Evolutionary conservation across 1,140 invertebrate genomes (phyloP), one percentile per base, ranked within the genome.

Genomic region (Charaxes varanes): DNA sequence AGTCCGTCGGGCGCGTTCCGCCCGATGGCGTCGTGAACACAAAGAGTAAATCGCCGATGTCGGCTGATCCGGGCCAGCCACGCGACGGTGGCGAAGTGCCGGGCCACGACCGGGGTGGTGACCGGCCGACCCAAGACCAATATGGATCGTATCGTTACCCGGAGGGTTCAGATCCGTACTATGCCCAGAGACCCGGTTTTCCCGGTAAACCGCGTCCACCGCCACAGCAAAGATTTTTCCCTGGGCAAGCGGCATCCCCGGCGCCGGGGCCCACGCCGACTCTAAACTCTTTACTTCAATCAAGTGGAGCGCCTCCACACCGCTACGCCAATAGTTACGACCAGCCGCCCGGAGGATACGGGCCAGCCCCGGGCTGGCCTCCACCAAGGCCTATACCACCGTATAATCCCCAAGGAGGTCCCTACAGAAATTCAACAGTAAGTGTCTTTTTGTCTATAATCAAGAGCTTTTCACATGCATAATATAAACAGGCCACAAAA

Each of bases 241-340:
- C 89, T 30, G 89, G 90, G 41, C 90, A 90, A 62, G 87, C 85
- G 42, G 87, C 90, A 53, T 88, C 89, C 12, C 93, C 94, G 70
- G 91, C 92, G 34, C 90, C 92, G 42, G 93, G 94, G 28, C 94
- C 94, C 8, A 97, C 95, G 24, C 95, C 95, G 27, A 97, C 95
- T 15, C 85, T 97, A 38, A 97, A 97, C 81, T 94, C 95, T 61
- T 84, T 97, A 56, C 86, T 96, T 19, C 93, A 95, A 79, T 91
- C 92, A 17, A 93, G 92, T 58, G 93, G 92, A 46, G 89, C 91
- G 68, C 86, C 87, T 47, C 86, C 87, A 43, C 88, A 83, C 55
- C 84, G 71, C 52, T 83, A 74, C 59, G 86, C 67, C 53, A 82
- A 81, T 45, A 77, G 72, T 52, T 82, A 82, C 60, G 79, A 84